Percentiles rank a stretch among this genome's conserved stretches.
Evolutionary conservation across 2,113 vertebrate species (phyloP).

Genomic region (Typhlomys cinereus): DNA sequence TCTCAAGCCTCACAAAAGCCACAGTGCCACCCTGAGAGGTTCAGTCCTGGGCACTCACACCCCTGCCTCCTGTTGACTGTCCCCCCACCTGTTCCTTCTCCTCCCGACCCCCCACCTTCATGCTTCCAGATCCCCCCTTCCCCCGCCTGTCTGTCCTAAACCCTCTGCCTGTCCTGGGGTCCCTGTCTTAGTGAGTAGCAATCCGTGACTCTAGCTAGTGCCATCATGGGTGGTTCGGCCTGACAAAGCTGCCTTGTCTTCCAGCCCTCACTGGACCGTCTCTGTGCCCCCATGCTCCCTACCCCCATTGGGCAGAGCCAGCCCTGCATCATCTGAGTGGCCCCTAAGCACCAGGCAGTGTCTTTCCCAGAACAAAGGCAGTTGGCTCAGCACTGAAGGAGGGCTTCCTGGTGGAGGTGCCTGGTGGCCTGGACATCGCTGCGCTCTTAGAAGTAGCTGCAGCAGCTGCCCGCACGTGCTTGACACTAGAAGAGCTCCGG

Average conservation of each 20-base stretch:
- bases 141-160: not conserved
- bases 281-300: fast-evolving
- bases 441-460: not conserved
- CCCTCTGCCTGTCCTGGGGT: not conserved
- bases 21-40: not conserved
- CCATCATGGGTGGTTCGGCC: not conserved
- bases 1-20: not conserved
- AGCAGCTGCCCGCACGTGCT: too few relatives aligned
- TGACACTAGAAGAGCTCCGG: not conserved
- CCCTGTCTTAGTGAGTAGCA: not conserved
- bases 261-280: not conserved
- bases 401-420: not conserved
- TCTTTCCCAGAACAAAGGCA: too few relatives aligned
- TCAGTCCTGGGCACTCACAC: fast-evolving
- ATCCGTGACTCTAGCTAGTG: not conserved
- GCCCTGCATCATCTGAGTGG: not conserved
- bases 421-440: not conserved
- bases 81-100: not conserved
- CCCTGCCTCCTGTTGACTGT: not conserved
- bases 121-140: not conserved
- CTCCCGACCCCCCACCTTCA: not conserved
- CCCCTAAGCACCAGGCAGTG: too few relatives aligned
- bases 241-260: not conserved
- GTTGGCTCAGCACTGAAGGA: too few relatives aligned
- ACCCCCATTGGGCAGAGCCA: not conserved